Base-by-base conservation (phyloP, 2,797 vertebrate genomes). In the Sebastiscus albofasciatus region DNA sequence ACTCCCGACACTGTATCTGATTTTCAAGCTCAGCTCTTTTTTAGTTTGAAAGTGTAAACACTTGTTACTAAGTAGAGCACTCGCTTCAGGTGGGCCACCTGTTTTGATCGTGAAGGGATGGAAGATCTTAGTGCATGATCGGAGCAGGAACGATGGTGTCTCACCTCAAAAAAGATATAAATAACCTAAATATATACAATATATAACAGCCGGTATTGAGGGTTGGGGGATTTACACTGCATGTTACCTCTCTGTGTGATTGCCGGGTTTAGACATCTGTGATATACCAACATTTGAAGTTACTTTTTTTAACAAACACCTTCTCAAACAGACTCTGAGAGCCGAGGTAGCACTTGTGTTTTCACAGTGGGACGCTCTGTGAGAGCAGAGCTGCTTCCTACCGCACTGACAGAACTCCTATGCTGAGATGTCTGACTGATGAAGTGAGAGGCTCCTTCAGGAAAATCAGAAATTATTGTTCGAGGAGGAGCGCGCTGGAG, bases 401-500 rank as follows among this genome's bases (percentile, higher is more conserved):
- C 65, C 54, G 46, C 61, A 67, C 73, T 79, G 77, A 78, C 61
- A 71, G 20, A 74, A 29, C 58, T 77, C 1, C 6, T 46, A 22
- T 14, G 49, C 69, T 3, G 55, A 81, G 69, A 79, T 75, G 72
- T 80, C 73, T 88, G 67, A 77, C 4, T 55, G 80, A 88, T 55
- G 80, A 88, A 64, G 71, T 80, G 77, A 27, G 26, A 58, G 60
- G 34, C 77, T 85, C 54, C 76, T 67, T 67, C 72, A 2, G 68
- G 61, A 81, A 87, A 85, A 87, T 78, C 61, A 22, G 52, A 75
- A 75, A 71, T 70, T 49, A 71, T 70, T 49, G 81, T 70, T 79
- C 55, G 46, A 79, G 71, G 70, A 60, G 65, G 71, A 74, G 75
- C 55, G 27, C 6, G 67, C 71, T 71, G 60, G 36, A 81, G 79